Percentiles rank a stretch among this genome's conserved stretches.
These are phyloP conservation scores for Volucella inflata DNA, from an alignment of 2,888 invertebrate species.

Conservation along the genomic window DNA sequence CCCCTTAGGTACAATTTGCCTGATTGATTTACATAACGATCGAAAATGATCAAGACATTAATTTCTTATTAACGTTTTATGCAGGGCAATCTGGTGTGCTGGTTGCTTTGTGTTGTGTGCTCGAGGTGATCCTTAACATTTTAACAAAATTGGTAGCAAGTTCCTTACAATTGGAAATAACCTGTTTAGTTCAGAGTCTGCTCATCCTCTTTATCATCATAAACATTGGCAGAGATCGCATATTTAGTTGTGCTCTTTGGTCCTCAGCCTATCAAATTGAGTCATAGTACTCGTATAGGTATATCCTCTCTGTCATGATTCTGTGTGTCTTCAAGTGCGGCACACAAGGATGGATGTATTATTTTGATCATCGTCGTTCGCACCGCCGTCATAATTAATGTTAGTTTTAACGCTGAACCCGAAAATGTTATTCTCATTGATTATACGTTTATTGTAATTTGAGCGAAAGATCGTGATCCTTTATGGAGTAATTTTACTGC, in stretches of 20 bases:
- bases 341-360: slow-evolving; percentile 61
- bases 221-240: slow-evolving; percentile 36
- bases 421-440: slow-evolving; percentile 83
- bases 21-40: slow-evolving; percentile 84
- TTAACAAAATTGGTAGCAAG: slow-evolving; percentile 56
- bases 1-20: slow-evolving; percentile 83
- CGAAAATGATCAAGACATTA: slow-evolving; percentile 84
- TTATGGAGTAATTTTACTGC: slow-evolving; percentile 52
- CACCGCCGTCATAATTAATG: slow-evolving; percentile 81
- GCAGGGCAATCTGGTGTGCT: slow-evolving; percentile 6
- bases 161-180: slow-evolving; percentile 37
- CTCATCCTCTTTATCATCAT: slow-evolving; percentile 60
- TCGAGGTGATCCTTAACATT: slow-evolving; percentile 12
- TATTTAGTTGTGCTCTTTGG: slow-evolving; percentile 38
- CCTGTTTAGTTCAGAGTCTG: slow-evolving; percentile 31
- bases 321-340: slow-evolving; percentile 69
- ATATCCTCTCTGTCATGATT: slow-evolving; percentile 63
- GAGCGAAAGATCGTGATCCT: slow-evolving; percentile 55
- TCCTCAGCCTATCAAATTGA: slow-evolving; percentile 49
- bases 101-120: background rate
- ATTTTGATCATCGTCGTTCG: slow-evolving; percentile 51
- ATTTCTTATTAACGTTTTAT: slow-evolving; percentile 82
- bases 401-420: slow-evolving; percentile 83
- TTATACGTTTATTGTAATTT: slow-evolving; percentile 78
- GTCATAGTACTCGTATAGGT: slow-evolving; percentile 59